These are phyloP conservation scores for Cynodonichthys magdalenae DNA, from an alignment of 2,797 vertebrate genomes.

Conservation along the genomic window DNA sequence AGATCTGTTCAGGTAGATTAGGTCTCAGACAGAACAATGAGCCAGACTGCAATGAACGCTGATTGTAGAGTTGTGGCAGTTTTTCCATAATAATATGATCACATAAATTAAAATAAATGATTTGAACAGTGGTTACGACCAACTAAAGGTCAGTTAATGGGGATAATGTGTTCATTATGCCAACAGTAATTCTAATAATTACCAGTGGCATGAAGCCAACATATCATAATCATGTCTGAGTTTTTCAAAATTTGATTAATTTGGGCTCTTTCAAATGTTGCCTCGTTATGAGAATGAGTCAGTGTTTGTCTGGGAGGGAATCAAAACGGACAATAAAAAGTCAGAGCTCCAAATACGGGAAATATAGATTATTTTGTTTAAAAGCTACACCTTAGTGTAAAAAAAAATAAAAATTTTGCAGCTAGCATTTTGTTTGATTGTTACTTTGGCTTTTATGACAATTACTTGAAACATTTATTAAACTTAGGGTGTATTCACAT, in stretches of 20 bases:
- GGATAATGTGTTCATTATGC: slow-evolving; percentile 34
- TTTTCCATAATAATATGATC: slow-evolving; percentile 25
- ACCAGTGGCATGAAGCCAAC: not conserved
- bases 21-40: slow-evolving; percentile 36
- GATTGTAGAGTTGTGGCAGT: slow-evolving; percentile 27
- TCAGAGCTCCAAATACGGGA: too few relatives aligned
- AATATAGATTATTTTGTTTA: too few relatives aligned
- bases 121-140: slow-evolving; percentile 22
- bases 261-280: not conserved
- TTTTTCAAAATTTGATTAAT: slow-evolving; percentile 10
- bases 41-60: slow-evolving; percentile 35
- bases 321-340: too few relatives aligned
- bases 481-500: too few relatives aligned
- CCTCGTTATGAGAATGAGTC: too few relatives aligned
- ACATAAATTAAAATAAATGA: slow-evolving; percentile 30
- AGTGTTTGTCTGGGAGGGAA: too few relatives aligned
- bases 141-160: slow-evolving; percentile 23
- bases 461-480: too few relatives aligned
- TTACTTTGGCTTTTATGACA: too few relatives aligned
- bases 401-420: too few relatives aligned
- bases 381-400: too few relatives aligned
- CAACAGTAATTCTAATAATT: slow-evolving; percentile 13
- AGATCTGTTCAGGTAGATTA: slow-evolving; percentile 47
- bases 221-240: not conserved
- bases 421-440: too few relatives aligned